Evolutionary conservation across 2,797 vertebrate genomes (phyloP), one percentile per base, ranked within the genome.

Genomic region (Pseudochirops cupreus): DNA sequence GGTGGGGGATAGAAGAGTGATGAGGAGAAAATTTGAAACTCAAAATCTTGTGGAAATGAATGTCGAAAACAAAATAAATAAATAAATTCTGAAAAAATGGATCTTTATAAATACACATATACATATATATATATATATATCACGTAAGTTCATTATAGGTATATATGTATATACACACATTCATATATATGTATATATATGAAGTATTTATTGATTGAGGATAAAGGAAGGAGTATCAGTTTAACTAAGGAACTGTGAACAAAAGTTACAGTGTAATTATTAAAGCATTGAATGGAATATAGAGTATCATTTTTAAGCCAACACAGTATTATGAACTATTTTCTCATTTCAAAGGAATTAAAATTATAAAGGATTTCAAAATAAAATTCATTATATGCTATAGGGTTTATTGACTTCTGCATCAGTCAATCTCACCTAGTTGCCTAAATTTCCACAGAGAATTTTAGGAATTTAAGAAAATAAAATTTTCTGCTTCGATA

Each of bases 391-490:
- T 59, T 92, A 39, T 96, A 50, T 95, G 0, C 18, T 46, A 90
- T 55, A 55, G 21, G 91, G 3, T 90, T 21, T 93, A 97, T 33
- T 53, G 59, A 67, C 18, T 94, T 31, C 11, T 67, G 1, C 91
- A 58, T 91, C 46, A 28, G 5, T 67, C 54, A 89, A 55, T 46
- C 1, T 67, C 90, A 92, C 7, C 33, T 90, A 2, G 9, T 56
- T 39, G 91, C 53, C 14, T 92, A 91, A 92, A 67, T 96, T 95
- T 95, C 74, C 29, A 92, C 91, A 46, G 12, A 67, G 21, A 90
- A 18, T 39, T 59, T 74, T 96, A 58, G 54, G 24, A 54, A 93
- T 96, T 93, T 94, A 90, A 21, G 29, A 94, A 92, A 74, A n/a
- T 57, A 55, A 94, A 94, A 52, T 18, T 92, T 96, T 94, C 28